Conservation (phyloP, 2,113 vertebrate species). For the Glaucomys volans region DNA sequence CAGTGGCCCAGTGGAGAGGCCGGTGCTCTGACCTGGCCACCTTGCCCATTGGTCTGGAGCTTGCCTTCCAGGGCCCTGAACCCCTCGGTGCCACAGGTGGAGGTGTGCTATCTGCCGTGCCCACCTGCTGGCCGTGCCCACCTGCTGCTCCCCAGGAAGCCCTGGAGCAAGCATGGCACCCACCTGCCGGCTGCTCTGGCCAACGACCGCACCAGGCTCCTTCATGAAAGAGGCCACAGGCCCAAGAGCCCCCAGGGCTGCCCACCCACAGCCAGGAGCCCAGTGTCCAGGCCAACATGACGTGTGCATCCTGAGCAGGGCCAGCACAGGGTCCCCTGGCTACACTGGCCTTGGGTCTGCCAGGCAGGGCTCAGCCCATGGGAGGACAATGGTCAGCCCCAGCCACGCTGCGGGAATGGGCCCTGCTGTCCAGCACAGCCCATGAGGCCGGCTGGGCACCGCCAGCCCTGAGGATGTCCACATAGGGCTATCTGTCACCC, state of each 20-base stretch:
- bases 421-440: too few species aligned
- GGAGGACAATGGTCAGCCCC: background rate
- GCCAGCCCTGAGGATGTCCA: background rate
- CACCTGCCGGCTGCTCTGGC: too few species aligned
- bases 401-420: background rate
- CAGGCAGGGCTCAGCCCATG: background rate
- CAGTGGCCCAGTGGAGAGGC: background rate
- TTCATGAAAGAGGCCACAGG: background rate
- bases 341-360: background rate
- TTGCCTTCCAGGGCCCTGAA: background rate
- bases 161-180: accelerated
- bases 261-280: background rate
- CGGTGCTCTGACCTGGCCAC: background rate
- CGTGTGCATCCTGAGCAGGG: background rate
- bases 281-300: accelerated
- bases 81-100: background rate
- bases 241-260: background rate
- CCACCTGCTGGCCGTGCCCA: too few species aligned
- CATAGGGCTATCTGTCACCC: background rate
- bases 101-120: too few species aligned
- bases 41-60: background rate
- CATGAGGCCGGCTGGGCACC: accelerated
- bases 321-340: background rate
- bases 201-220: too few species aligned
- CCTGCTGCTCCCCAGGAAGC: background rate